Base-by-base conservation (phyloP, 2,888 invertebrate species). In the Thysanoteuthis rhombus region DNA sequence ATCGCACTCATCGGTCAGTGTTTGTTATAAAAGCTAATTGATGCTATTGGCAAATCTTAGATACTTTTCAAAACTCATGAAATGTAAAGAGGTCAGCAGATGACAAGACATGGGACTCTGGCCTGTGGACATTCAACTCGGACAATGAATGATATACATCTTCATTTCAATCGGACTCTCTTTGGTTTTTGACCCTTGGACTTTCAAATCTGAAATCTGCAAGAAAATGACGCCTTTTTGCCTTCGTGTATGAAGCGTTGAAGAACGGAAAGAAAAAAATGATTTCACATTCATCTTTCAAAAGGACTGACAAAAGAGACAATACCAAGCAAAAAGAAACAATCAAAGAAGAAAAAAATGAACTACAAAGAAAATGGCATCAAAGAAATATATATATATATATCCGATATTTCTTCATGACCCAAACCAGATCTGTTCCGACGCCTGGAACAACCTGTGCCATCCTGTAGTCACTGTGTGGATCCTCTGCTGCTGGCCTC, bases 41-140 rank as follows among this genome's bases (percentile, higher is more conserved):
- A 75, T 75, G n/a, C n/a, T 75, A 75, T 75, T 75, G n/a, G 12
- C 8, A 75, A 75, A 16, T 75, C 36, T 75, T 16, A n/a, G 6
- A 36, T 75, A 12, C 10, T 75, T 16, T 25, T 75, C 36, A 16
- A 75, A 75, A 75, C 75, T 75, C 75, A 75, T 75, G 75, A 75
- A 75, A 75, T 75, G 75, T 75, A n/a, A 75, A 75, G 75, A n/a
- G 75, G 75, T 75, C 75, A 75, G 75, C 75, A 75, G 75, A 75
- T 75, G 75, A 75, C 75, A 12, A n/a, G 75, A 75, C 16, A 75
- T 16, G 75, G n/a, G n/a, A 75, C 75, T 52, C 25, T 75, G 75
- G 75, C 12, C 4, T 52, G n/a, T 58, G 75, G 75, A 75, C n/a
- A n/a, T 75, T 75, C 75, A 75, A 75, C 75, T 1, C 12, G 75